Evolutionary conservation across 1,140 invertebrate genomes (phyloP).

Genomic region (Leptonema lineaticorne): DNA sequence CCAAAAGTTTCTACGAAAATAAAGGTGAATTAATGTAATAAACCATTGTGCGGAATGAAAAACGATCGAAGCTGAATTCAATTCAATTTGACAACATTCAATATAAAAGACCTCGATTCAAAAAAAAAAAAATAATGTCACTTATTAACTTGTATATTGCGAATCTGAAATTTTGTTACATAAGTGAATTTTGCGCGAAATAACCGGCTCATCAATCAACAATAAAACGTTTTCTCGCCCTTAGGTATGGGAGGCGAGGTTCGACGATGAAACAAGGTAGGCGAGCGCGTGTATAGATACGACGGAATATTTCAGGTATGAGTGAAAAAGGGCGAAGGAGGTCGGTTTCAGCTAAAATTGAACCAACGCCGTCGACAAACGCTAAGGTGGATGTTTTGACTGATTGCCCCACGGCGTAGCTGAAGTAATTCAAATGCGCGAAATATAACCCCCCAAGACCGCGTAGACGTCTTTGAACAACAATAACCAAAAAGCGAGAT

Average conservation of each 20-base stretch:
- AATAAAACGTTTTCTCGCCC: slow-evolving; percentile 18
- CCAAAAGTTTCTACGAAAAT: too few species aligned
- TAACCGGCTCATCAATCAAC: slow-evolving; percentile 23
- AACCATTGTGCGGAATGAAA: too few species aligned
- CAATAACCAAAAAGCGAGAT: not conserved
- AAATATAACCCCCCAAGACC: slow-evolving; percentile 4
- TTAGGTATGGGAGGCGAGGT: not conserved
- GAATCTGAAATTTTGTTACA: not conserved
- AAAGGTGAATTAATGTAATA: too few species aligned
- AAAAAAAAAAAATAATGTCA: too few species aligned
- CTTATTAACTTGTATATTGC: too few species aligned
- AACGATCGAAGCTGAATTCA: too few species aligned
- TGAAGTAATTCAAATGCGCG: slow-evolving; percentile 1
- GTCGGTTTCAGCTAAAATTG: not conserved
- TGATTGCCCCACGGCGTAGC: slow-evolving; percentile 21
- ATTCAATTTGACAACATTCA: too few species aligned
- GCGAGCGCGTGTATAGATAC: too few species aligned
- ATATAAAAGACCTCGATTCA: too few species aligned
- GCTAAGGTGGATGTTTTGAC: slow-evolving; percentile 21
- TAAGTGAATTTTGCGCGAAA: slow-evolving; percentile 20
- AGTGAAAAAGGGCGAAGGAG: not conserved
- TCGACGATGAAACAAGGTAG: not conserved
- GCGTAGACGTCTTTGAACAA: slow-evolving; percentile 1
- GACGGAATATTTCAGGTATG: too few species aligned
- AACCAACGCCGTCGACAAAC: not conserved